These are phyloP conservation scores for Periophthalmus modestus DNA, from an alignment of 2,113 vertebrate species.

Conservation along the genomic window DNA sequence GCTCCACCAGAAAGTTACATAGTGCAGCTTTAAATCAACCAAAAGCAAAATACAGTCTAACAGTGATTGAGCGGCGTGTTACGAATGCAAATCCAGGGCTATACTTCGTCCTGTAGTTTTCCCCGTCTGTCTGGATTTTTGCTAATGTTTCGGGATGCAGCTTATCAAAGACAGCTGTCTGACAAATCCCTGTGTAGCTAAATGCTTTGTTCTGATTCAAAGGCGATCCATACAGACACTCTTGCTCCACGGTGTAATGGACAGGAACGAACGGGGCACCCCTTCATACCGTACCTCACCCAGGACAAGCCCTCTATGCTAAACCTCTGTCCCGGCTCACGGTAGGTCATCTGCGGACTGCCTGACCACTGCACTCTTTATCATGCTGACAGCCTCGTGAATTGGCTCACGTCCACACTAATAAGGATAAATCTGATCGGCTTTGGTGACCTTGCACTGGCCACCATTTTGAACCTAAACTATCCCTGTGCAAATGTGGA, in stretches of 20 bases:
- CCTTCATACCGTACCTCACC: conserved; percentile 28
- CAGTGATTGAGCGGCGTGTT: conserved; percentile 25
- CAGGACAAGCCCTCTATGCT: conserved; percentile 17
- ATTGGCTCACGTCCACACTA: conserved; percentile 47
- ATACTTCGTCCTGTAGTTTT: conserved; percentile 16
- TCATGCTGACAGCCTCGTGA: conserved; percentile 56
- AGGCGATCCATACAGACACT: conserved; percentile 28
- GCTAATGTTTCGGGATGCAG: conserved; percentile 21
- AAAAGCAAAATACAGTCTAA: conserved; percentile 19
- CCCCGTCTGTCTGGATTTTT: conserved; percentile 19
- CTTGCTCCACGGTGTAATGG: conserved; percentile 17
- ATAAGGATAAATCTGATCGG: conserved; percentile 60
- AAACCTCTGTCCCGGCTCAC: conserved; percentile 41
- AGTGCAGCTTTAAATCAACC: conserved; percentile 18
- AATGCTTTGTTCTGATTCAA: conserved; percentile 59
- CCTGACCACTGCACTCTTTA: conserved; percentile 54
- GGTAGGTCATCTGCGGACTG: conserved; percentile 45
- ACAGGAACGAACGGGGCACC: conserved; percentile 32
- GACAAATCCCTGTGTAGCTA: conserved; percentile 52
- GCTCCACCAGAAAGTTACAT: not conserved
- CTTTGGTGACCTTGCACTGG: conserved; percentile 40
- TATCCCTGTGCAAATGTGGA: conserved; percentile 27
- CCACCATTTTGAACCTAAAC: conserved; percentile 35
- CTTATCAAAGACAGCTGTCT: conserved; percentile 58
- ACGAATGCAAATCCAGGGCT: not conserved